Percentiles rank a stretch among this genome's conserved stretches.
Evolutionary conservation across 2,888 invertebrate genomes (phyloP).

Genomic region (Rhogogaster chlorosoma): DNA sequence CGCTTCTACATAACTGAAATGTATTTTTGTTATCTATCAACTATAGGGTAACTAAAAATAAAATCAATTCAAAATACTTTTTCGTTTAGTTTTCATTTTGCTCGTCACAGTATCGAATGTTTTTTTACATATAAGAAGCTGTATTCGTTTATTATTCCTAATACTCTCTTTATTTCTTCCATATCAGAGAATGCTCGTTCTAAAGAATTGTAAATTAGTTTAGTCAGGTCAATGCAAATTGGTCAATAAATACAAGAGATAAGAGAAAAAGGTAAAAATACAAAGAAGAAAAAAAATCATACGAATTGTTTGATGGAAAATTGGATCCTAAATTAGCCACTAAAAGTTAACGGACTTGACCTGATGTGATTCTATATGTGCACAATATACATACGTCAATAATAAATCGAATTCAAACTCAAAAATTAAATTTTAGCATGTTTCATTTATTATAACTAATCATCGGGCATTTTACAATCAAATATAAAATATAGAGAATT

Average conservation of each 20-base stretch:
- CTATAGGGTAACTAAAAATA: slow-evolving; percentile 52
- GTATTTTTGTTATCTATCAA: slow-evolving; percentile 52
- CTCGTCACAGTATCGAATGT: slow-evolving; percentile 26
- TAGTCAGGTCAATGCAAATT: neutral
- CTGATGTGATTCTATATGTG: slow-evolving; percentile 42
- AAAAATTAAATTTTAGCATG: slow-evolving; percentile 64
- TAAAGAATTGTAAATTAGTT: neutral
- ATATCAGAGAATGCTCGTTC: neutral
- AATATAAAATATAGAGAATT: slow-evolving; percentile 70
- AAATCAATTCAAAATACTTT: slow-evolving; percentile 45
- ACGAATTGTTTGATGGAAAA: neutral
- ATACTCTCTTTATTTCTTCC: neutral
- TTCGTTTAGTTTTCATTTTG: neutral
- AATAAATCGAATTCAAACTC: slow-evolving; percentile 59
- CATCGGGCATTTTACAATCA: slow-evolving; percentile 68
- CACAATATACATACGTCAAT: slow-evolving; percentile 47
- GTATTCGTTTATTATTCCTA: neutral
- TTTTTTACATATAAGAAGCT: neutral
- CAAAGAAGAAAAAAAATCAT: neutral
- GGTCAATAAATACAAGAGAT: neutral
- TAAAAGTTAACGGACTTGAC: slow-evolving; percentile 29
- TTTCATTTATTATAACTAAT: slow-evolving; percentile 68
- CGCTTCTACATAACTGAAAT: slow-evolving; percentile 59
- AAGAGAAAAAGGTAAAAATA: neutral
- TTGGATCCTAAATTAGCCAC: neutral